Conservation (phyloP, 2,113 vertebrate species). For the Syrmaticus mikado region DNA sequence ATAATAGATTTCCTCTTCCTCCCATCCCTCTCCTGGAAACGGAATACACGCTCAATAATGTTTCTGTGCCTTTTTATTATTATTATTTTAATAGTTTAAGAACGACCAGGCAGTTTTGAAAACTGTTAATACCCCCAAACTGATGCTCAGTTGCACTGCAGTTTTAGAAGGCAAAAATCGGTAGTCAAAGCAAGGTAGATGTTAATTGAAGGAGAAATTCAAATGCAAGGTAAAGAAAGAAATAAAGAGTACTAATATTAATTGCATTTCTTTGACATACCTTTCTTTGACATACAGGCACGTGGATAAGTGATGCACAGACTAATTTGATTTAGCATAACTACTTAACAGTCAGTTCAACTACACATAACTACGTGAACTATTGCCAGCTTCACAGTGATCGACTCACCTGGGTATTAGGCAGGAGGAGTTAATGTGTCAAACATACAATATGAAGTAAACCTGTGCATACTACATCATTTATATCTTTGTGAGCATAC, state of each 20-base stretch:
- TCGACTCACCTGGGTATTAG: not conserved
- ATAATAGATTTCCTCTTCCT: constrained; percentile 75
- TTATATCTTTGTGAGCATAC: not conserved
- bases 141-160: not conserved
- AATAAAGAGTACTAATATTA: not conserved
- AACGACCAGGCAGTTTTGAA: constrained; percentile 45
- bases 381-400: not conserved
- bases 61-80: constrained; percentile 59
- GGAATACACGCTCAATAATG: constrained; percentile 61
- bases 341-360: not conserved
- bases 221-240: not conserved
- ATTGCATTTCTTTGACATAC: not conserved
- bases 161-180: constrained; percentile 10
- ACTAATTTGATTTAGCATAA: not conserved
- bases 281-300: not conserved
- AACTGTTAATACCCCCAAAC: constrained; percentile 4
- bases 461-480: not conserved
- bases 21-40: constrained; percentile 49
- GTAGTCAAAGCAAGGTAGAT: not conserved
- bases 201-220: not conserved
- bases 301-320: not conserved
- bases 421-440: not conserved
- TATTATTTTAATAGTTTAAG: constrained; percentile 47
- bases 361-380: not conserved
- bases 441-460: not conserved